Percentiles rank a stretch among this genome's conserved stretches.
These are phyloP conservation scores for Channa striata DNA, from an alignment of 2,797 vertebrate species.

Conservation along the genomic window DNA sequence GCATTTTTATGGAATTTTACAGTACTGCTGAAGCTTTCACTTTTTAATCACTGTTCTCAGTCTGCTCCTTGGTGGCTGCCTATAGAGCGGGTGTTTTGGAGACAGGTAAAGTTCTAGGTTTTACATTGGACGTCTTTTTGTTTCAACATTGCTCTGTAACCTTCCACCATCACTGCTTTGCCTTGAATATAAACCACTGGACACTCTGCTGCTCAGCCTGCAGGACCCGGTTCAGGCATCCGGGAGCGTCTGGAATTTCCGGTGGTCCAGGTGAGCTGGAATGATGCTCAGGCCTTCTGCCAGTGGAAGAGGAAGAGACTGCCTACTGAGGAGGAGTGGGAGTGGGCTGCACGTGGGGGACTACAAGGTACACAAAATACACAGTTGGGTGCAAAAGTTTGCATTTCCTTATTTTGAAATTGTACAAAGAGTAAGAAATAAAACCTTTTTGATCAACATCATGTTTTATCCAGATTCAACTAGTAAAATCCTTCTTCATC, in stretches of 20 bases:
- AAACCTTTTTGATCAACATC: too few relatives aligned
- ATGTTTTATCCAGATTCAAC: too few relatives aligned
- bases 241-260: conserved; percentile 88
- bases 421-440: too few relatives aligned
- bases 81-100: conserved; percentile 92
- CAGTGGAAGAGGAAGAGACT: conserved; percentile 90
- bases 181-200: background rate
- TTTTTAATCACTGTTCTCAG: conserved; percentile 68
- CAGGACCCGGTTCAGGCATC: conserved; percentile 92
- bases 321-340: conserved; percentile 94
- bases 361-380: conserved; percentile 84
- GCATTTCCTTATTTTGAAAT: too few relatives aligned
- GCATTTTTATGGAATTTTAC: too few relatives aligned
- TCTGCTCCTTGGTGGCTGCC: conserved; percentile 97
- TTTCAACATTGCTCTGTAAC: background rate
- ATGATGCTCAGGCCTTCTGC: conserved; percentile 91
- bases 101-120: conserved; percentile 86
- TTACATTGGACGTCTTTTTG: background rate
- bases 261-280: conserved; percentile 98
- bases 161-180: background rate
- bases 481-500: too few relatives aligned
- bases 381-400: too few relatives aligned
- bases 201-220: conserved; percentile 79
- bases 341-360: conserved; percentile 94
- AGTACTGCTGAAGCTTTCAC: background rate